Percentiles rank a stretch among this genome's conserved stretches.
Conservation (phyloP, 2,888 invertebrate genomes). For the Synanthedon formicaeformis region DNA sequence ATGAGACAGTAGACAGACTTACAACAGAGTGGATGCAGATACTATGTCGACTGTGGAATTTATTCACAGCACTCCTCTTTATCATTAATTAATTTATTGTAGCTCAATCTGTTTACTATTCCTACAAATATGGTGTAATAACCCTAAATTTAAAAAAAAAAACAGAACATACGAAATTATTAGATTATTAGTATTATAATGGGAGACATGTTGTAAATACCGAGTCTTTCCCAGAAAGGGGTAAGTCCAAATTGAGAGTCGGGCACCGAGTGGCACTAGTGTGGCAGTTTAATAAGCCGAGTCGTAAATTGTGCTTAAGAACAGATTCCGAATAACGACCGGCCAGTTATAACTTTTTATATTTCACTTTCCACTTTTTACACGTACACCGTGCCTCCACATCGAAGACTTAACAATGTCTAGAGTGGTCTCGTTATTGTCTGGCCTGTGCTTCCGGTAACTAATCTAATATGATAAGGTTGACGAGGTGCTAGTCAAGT, state of each 20-base stretch:
- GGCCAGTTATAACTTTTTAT: slow-evolving; percentile 53
- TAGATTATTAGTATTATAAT: background rate
- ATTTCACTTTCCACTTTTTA: slow-evolving; percentile 59
- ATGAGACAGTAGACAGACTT: too few relatives aligned
- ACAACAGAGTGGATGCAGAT: too few relatives aligned
- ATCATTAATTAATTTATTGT: too few relatives aligned
- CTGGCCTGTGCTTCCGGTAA: too few relatives aligned
- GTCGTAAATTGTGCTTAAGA: slow-evolving; percentile 54
- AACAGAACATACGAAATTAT: background rate
- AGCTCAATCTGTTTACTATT: too few relatives aligned
- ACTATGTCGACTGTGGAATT: too few relatives aligned
- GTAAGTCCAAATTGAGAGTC: slow-evolving; percentile 23
- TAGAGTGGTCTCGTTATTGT: background rate
- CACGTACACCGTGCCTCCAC: slow-evolving; percentile 27
- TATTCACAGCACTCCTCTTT: too few relatives aligned
- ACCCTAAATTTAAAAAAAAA: too few relatives aligned
- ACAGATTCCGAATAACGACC: slow-evolving; percentile 26
- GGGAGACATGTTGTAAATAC: background rate
- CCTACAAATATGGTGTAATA: too few relatives aligned
- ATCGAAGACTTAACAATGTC: slow-evolving; percentile 16
- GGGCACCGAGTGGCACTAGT: slow-evolving; percentile 10
- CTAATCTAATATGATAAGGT: too few relatives aligned
- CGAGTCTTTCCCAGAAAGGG: slow-evolving; percentile 6
- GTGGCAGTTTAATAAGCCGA: slow-evolving; percentile 33
- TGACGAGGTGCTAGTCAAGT: too few relatives aligned